These are phyloP conservation scores for Luperina nickerlii DNA, from an alignment of 2,888 invertebrate species.

Conservation along the genomic window DNA sequence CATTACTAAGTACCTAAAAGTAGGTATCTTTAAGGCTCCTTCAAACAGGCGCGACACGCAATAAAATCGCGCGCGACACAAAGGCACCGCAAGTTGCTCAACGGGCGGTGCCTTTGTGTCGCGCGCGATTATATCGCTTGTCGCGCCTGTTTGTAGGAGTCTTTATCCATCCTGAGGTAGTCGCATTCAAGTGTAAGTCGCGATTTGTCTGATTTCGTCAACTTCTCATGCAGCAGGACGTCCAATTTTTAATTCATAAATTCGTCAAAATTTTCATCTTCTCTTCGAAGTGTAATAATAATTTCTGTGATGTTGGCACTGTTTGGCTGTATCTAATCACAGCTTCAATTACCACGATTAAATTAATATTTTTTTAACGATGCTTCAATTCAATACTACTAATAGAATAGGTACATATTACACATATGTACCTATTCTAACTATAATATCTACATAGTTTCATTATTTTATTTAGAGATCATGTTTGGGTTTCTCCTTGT, in stretches of 20 bases:
- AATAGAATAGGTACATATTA: background rate
- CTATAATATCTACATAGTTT: slow-evolving; percentile 12
- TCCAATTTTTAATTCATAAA: background rate
- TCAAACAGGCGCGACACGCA: too few relatives aligned
- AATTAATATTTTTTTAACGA: background rate
- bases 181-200: background rate
- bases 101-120: too few relatives aligned
- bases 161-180: background rate
- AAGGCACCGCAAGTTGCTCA: too few relatives aligned
- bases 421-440: background rate
- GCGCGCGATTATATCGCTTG: too few relatives aligned
- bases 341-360: too few relatives aligned
- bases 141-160: too few relatives aligned
- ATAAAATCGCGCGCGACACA: too few relatives aligned
- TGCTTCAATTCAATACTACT: background rate
- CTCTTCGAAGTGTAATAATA: background rate
- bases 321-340: background rate
- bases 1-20: background rate
- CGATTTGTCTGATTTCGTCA: background rate
- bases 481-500: slow-evolving; percentile 78
- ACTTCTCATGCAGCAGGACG: background rate
- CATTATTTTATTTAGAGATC: slow-evolving; percentile 44
- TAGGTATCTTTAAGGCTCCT: too few relatives aligned
- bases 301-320: background rate
- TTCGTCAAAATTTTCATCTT: too few relatives aligned